Base-by-base conservation (phyloP, 2,113 vertebrate species). In the Talpa occidentalis region DNA sequence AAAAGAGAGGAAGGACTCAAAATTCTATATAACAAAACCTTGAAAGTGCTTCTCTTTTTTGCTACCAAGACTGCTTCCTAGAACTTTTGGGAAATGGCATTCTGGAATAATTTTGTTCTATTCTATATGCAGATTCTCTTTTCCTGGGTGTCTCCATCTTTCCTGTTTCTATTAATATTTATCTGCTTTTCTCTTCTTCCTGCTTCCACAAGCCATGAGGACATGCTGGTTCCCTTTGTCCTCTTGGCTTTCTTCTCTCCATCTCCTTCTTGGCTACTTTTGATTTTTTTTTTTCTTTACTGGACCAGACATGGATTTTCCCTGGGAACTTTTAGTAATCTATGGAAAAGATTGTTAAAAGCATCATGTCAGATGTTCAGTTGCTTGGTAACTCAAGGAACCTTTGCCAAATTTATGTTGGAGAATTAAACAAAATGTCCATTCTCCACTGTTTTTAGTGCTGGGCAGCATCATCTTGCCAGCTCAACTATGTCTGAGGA, bases 341-440 rank as follows among this genome's bases (percentile, higher is more conserved):
- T 85, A 74, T 96, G 95, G 94, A 94, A 97, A 97, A 96, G 64
- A 22, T 67, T 95, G 93, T 80, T 88, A 82, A 93, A 93, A 9
- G 78, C 40, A 72, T 90, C 19, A 35, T 73, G 85, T 97, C 92
- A 76, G 42, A 92, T 42, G 47, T 92, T 96, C 67, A 54, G 91
- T 72, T 96, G 95, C 93, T 96, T 97, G 93, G 87, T 97, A 96
- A 97, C 92, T 93, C 52, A 62, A 60, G 91, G 70, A 77, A 87
- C 66, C 37, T 93, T 85, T 97, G 84, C 95, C 93, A 96, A 96
- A 88, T 97, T 97, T 96, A 94, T 97, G 93, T 96, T 95, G 72
- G 89, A 81, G 40, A 94, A 80, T 93, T 95, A 94, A 49, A 95
- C 26, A 70, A 95, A 95, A 28, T 5, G 32, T 92, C 30, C 30